Evolutionary conservation across 2,888 invertebrate species (phyloP).

Genomic region (Sycophila texana): DNA sequence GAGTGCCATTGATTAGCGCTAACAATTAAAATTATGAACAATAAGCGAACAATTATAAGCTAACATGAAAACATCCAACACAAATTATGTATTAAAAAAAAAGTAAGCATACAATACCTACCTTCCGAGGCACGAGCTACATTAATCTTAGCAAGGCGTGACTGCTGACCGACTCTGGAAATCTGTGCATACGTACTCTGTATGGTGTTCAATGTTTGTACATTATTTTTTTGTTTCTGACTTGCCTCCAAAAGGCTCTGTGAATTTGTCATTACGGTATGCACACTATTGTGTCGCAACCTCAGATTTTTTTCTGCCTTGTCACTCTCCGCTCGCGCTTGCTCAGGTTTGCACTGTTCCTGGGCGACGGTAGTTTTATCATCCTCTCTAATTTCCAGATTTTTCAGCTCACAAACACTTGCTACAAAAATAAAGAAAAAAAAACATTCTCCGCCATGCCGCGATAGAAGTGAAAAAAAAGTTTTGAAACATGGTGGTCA

Average conservation of each 20-base stretch:
- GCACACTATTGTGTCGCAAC: constrained; percentile 62
- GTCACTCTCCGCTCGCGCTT: constrained; percentile 21
- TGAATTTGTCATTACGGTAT: constrained; percentile 65
- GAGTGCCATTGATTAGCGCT: constrained; percentile 9
- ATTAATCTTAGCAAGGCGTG: constrained; percentile 51
- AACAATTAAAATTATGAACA: constrained; percentile 14
- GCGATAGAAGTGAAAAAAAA: constrained; percentile 35
- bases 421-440: constrained; percentile 67
- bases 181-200: constrained; percentile 71
- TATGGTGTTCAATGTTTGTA: constrained; percentile 68
- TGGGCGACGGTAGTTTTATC: constrained; percentile 18
- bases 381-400: constrained; percentile 67
- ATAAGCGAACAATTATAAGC: constrained; percentile 12
- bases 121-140: constrained; percentile 69
- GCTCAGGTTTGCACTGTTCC: constrained; percentile 13
- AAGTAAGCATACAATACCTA: constrained; percentile 68
- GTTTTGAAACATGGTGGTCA: constrained; percentile 21
- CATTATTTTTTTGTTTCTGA: constrained; percentile 66
- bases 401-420: constrained; percentile 74
- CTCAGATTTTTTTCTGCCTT: constrained; percentile 67
- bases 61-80: neutral
- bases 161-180: constrained; percentile 64
- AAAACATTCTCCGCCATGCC: constrained; percentile 50
- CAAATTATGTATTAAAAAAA: neutral
- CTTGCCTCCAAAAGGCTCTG: constrained; percentile 65